Evolutionary conservation across 2,113 vertebrate genomes (phyloP).

Genomic region (Archilochus colubris): DNA sequence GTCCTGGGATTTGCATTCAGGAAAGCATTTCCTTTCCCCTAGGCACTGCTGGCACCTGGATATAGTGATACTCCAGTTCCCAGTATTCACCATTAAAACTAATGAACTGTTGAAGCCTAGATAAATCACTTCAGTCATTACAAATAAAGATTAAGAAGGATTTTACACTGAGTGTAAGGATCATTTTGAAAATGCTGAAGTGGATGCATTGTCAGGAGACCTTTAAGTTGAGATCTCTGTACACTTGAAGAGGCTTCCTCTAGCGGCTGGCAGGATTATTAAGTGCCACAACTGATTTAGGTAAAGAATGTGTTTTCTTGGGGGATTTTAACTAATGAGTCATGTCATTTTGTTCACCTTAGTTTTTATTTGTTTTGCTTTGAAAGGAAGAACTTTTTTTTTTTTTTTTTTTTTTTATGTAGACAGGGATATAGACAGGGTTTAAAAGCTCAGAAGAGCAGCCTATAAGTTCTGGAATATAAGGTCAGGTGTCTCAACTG

Average conservation of each 20-base stretch:
- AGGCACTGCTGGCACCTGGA: background rate
- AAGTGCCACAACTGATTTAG: constrained; percentile 17
- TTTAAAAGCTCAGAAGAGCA: background rate
- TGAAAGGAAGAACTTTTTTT: background rate
- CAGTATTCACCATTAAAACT: background rate
- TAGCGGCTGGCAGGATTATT: constrained; percentile 17
- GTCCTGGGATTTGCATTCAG: background rate
- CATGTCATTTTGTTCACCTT: background rate
- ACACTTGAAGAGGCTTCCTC: background rate
- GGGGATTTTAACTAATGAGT: constrained; percentile 8
- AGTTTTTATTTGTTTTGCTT: constrained; percentile 15
- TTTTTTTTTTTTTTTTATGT: background rate
- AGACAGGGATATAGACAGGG: background rate
- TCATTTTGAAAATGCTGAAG: background rate
- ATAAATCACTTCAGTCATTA: background rate
- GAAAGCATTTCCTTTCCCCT: constrained; percentile 2
- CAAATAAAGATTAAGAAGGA: constrained; percentile 46
- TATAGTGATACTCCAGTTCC: background rate
- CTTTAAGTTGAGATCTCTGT: background rate
- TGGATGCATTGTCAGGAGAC: background rate
- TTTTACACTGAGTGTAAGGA: background rate
- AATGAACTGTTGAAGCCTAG: background rate
- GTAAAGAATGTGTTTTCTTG: constrained; percentile 5
- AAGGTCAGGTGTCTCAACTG: background rate
- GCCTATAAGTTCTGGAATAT: background rate